Evolutionary conservation across 2,888 invertebrate genomes (phyloP), one percentile per base, ranked within the genome.

Genomic region (Heliconius sara): DNA sequence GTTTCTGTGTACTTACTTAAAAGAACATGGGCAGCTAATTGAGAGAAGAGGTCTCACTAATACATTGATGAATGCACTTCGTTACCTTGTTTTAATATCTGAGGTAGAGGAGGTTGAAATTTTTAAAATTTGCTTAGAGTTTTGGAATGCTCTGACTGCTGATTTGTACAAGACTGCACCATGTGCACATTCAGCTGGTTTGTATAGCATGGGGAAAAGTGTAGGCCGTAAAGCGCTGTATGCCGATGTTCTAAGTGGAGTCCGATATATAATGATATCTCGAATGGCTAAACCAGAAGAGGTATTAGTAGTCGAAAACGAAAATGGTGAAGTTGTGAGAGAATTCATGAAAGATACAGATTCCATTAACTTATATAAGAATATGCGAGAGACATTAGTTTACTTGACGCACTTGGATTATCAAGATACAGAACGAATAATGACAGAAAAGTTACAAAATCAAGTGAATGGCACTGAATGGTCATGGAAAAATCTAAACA

Each of bases 261-360:
- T 99, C 66, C 96, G 99, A 68, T 98, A 98, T 88, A 99, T 99
- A 72, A 99, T 99, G 99, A 99, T 99, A 89, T 99, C 99, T 81
- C 97, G 99, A 87, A 99, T 99, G 99, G 99, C 99, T 27, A 99
- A 99, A 92, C 99, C 99, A 0, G 99, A 99, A 93, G 99, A 99
- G 95, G 99, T 99, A 60, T 96, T 99, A 82, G 99, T 99, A 71
- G 99, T 99, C 66, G 99, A 99, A 94, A 99, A 99, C 95, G 99
- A 99, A 91, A 99, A 99, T 93, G 99, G 99, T 66, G 99, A 99
- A 95, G 99, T 99, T 81, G 99, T 99, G 16, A 96, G 99, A 83
- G 99, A 99, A 92, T 99, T 99, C 91, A 99, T 99, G 99, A 99
- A 99, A 94, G 99, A 99, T 93, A 99, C 99, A 63, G 99, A 99